These are phyloP conservation scores for Orientallactaga sibirica DNA, from an alignment of 2,797 vertebrate species.

Conservation along the genomic window DNA sequence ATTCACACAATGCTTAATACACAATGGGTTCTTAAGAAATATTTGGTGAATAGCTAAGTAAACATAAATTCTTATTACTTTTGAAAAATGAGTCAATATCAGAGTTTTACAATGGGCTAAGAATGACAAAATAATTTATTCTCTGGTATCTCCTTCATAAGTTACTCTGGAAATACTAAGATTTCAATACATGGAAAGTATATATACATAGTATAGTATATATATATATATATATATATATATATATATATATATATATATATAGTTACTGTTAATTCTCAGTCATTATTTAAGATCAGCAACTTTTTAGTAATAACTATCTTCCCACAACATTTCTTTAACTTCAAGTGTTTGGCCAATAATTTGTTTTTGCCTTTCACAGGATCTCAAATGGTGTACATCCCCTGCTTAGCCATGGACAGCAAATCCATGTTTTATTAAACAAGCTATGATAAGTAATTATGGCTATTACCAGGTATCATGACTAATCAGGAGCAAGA, in stretches of 20 bases:
- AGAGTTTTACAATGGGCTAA: constrained; percentile 37
- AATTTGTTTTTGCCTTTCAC: constrained; percentile 59
- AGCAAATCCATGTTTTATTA: constrained; percentile 67
- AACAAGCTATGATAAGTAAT: constrained; percentile 69
- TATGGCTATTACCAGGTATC: constrained; percentile 59
- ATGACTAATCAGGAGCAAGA: constrained; percentile 62
- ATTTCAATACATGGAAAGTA: constrained; percentile 33
- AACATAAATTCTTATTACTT: background rate
- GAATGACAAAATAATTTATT: background rate
- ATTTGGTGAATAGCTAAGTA: constrained; percentile 23
- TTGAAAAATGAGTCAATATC: constrained; percentile 27
- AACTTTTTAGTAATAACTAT: background rate
- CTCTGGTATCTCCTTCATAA: background rate
- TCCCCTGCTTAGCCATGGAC: constrained; percentile 47
- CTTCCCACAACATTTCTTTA: background rate
- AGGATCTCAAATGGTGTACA: constrained; percentile 55
- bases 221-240: too few species aligned
- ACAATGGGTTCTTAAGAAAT: constrained; percentile 37
- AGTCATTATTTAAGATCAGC: background rate
- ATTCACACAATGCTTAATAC: constrained; percentile 24
- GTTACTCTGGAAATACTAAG: constrained; percentile 44
- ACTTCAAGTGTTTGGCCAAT: constrained; percentile 30
- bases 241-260: too few species aligned
- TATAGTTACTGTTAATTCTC: constrained; percentile 12
- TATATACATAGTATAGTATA: too few species aligned